These are phyloP conservation scores for Nemopilema nomurai DNA, from an alignment of 30 jellyfish, hydroid and myxozoan genomes.

Conservation along the genomic window DNA sequence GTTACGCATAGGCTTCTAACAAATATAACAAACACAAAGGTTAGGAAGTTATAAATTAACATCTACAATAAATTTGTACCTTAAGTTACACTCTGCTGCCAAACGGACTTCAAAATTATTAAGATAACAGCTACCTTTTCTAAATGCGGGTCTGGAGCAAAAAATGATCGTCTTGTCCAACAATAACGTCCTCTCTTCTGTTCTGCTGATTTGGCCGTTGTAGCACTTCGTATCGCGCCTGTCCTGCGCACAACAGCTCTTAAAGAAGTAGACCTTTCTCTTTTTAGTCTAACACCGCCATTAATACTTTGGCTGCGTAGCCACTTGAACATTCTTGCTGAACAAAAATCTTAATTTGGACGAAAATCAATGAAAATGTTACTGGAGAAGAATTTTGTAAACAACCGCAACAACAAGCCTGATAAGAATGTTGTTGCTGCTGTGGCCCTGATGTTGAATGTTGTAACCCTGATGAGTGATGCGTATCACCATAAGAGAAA, in stretches of 20 bases:
- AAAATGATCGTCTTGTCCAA: background rate
- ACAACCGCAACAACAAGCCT: background rate
- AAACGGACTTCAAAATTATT: background rate
- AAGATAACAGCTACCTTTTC: background rate
- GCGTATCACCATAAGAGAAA: too few relatives aligned
- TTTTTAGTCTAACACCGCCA: background rate
- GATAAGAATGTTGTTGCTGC: background rate
- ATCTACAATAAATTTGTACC: too few relatives aligned
- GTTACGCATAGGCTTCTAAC: too few relatives aligned
- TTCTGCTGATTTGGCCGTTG: background rate
- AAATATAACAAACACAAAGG: too few relatives aligned
- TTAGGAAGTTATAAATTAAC: too few relatives aligned
- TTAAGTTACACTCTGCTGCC: too few relatives aligned
- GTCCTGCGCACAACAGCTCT: background rate
- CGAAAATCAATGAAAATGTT: background rate
- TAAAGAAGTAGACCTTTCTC: background rate
- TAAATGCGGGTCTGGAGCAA: background rate
- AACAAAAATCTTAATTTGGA: too few relatives aligned
- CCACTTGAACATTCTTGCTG: background rate
- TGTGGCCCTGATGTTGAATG: background rate
- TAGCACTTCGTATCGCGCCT: background rate
- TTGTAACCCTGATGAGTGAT: too few relatives aligned
- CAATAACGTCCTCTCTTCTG: background rate
- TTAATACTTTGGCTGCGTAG: background rate
- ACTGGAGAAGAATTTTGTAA: background rate